These are phyloP conservation scores for Ptychodera flava DNA, from an alignment of 35 echinoderm and acorn worm genomes.

Conservation along the genomic window DNA sequence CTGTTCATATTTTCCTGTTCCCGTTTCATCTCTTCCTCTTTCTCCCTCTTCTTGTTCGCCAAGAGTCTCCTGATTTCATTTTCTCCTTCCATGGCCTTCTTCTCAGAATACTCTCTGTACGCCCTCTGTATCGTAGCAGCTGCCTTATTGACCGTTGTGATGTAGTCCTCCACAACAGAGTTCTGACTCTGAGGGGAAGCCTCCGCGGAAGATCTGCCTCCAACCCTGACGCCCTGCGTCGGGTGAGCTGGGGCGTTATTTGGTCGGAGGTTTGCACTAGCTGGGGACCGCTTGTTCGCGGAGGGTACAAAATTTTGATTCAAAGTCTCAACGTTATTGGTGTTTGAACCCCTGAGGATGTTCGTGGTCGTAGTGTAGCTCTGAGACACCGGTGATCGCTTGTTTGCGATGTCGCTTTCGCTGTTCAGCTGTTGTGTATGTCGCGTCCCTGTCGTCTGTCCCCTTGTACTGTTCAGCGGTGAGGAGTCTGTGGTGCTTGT, in stretches of 20 bases:
- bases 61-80: constrained; percentile 78
- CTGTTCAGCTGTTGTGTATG: constrained; percentile 17
- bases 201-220: background rate
- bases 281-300: background rate
- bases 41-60: constrained; percentile 68
- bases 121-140: constrained; percentile 79
- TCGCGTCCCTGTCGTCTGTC: constrained; percentile 5
- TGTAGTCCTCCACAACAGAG: constrained; percentile 82
- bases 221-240: background rate
- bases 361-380: constrained; percentile 15
- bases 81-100: constrained; percentile 52
- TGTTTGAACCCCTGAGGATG: constrained; percentile 5
- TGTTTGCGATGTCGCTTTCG: background rate
- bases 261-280: background rate
- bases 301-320: constrained; percentile 8
- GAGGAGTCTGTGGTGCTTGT: constrained; percentile 80
- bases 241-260: background rate
- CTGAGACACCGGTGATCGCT: background rate
- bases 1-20: constrained; percentile 35
- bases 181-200: constrained; percentile 12
- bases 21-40: constrained; percentile 46
- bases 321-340: background rate
- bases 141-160: constrained; percentile 66
- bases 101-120: constrained; percentile 27
- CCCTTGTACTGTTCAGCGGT: constrained; percentile 38